Percentiles rank a stretch among this genome's conserved stretches.
These are phyloP conservation scores for Callorhinus ursinus DNA, from an alignment of 2,113 vertebrate genomes.

Conservation along the genomic window DNA sequence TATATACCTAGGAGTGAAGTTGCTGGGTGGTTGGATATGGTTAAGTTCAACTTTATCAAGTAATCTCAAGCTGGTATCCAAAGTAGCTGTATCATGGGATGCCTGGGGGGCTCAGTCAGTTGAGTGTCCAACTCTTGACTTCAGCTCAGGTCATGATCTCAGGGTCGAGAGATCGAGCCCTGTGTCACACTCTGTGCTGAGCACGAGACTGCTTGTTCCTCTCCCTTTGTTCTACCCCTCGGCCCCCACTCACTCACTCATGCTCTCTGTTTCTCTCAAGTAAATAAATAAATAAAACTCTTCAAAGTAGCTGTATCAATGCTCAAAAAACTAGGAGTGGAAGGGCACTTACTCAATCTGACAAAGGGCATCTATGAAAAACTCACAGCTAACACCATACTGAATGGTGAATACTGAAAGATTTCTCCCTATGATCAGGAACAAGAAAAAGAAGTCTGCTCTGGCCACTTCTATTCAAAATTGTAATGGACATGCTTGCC, in stretches of 20 bases:
- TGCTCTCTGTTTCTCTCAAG: background rate
- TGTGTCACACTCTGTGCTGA: background rate
- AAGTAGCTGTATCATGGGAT: background rate
- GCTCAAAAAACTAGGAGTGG: background rate
- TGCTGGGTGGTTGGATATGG: background rate
- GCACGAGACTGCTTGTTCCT: background rate
- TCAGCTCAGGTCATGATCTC: background rate
- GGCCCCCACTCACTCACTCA: background rate
- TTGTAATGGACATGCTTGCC: background rate
- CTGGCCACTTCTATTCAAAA: background rate
- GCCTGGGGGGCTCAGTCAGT: background rate
- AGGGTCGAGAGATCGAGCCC: background rate
- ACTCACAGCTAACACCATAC: background rate
- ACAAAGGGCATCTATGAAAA: background rate
- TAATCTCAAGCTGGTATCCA: background rate
- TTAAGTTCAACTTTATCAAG: slow-evolving; percentile 9
- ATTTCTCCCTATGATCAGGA: background rate
- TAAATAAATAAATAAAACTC: background rate
- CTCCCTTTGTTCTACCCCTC: background rate
- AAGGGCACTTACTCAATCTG: background rate
- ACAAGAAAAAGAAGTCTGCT: background rate
- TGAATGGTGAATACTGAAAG: background rate
- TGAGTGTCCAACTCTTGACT: background rate
- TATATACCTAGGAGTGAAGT: background rate
- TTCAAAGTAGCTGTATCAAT: background rate